A percentile compares a stretch with the other conserved stretches of the same genome.
These are phyloP conservation scores for Ceyx melanurus DNA, from an alignment of 2,113 vertebrate genomes.

Conservation along the genomic window DNA sequence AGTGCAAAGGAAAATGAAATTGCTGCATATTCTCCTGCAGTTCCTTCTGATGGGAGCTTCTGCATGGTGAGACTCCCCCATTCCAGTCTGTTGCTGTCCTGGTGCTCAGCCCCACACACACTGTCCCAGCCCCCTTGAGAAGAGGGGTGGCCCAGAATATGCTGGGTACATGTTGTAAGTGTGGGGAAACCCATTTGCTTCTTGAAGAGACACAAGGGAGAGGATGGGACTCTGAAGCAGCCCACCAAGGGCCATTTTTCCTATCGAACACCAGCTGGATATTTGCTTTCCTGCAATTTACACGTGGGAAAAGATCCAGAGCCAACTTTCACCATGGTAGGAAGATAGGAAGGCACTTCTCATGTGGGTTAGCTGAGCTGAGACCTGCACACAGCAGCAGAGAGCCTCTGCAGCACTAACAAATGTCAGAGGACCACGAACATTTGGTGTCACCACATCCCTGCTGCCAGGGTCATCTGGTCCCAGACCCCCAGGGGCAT, in stretches of 20 bases:
- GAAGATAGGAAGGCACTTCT: not conserved
- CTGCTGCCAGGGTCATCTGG: no score
- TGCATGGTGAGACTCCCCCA: not conserved
- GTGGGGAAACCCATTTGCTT: not conserved
- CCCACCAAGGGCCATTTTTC: not conserved
- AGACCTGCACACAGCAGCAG: not conserved
- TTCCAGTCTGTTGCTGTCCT: not conserved
- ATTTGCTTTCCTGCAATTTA: not conserved
- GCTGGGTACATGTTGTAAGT: not conserved
- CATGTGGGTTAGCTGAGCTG: not conserved
- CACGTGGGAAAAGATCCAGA: accelerated
- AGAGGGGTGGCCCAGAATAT: not conserved
- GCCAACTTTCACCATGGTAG: not conserved
- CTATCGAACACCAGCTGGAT: not conserved
- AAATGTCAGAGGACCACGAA: not conserved
- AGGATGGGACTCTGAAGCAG: not conserved
- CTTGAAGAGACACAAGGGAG: not conserved
- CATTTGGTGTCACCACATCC: not conserved
- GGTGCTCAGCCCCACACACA: not conserved
- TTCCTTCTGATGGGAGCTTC: not conserved
- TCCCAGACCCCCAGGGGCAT: not conserved
- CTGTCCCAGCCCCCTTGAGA: accelerated
- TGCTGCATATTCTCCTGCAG: not conserved
- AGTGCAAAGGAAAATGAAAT: not conserved
- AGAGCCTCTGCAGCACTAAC: not conserved